Base-by-base conservation (phyloP, 2,113 vertebrate genomes). In the Aegithalos caudatus region DNA sequence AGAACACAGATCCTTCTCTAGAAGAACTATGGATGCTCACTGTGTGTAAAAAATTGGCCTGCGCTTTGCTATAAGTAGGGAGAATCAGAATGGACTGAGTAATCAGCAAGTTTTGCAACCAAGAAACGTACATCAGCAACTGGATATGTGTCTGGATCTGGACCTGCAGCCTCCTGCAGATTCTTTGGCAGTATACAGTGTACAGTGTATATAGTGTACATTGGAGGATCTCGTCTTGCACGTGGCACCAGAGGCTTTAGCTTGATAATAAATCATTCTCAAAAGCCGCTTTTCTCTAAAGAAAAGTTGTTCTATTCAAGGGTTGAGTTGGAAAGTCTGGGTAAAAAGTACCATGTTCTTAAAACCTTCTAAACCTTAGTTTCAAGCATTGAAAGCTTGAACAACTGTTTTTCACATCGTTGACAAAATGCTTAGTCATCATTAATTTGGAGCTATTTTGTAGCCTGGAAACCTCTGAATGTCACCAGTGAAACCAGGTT, bases 121-220 rank as follows among this genome's bases (percentile, higher is more conserved):
- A 40, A 61, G n/a, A 78, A n/a, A n/a, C 25, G 7, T 0, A 31
- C 12, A 31, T 80, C 51, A 60, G 47, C 61, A 85, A 57, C 44
- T 87, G 67, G 37, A 28, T 60, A 11, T 45, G 17, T 48, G 27
- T 84, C 47, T 81, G 51, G 28, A 56, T 77, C 23, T 62, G 22
- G 38, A 81, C 15, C 22, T 81, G 57, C 60, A 84, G 54, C 33
- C 14, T 83, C 33, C 33, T 70, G 37, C 56, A 90, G 27, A 37
- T 85, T 87, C 40, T 71, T 64, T 69, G 47, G 11, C 61, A 56
- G 7, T 62, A n/a, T 12, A 8, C n/a, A n/a, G n/a, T n/a, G n/a
- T 42, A 42, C 29, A 25, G 10, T 48, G 10, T 48, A 14, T 12
- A 13, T 48, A 22, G 33, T 38, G 23, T 40, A 45, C 0, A 0